Evolutionary conservation across 1,140 invertebrate genomes (phyloP).

Genomic region (Arctopsyche grandis): DNA sequence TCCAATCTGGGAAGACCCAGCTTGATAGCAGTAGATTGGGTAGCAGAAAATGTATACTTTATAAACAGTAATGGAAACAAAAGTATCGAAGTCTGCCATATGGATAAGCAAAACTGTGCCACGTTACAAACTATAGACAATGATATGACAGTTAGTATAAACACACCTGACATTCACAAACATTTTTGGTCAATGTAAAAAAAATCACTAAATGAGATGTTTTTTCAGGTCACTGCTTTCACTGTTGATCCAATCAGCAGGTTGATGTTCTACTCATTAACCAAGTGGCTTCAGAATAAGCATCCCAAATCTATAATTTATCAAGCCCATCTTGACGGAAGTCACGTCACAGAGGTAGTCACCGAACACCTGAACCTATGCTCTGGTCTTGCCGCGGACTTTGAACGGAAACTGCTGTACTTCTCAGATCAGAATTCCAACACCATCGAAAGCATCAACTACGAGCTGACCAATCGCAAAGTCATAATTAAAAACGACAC

Average conservation of each 20-base stretch:
- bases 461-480: slow-evolving; percentile 69
- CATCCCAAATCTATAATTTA: slow-evolving; percentile 67
- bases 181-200: background rate
- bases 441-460: slow-evolving; percentile 72
- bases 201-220: too few relatives aligned
- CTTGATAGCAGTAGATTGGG: slow-evolving; percentile 81
- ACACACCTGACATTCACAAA: background rate
- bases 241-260: slow-evolving; percentile 66
- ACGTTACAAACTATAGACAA: slow-evolving; percentile 72
- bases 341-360: slow-evolving; percentile 58
- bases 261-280: slow-evolving; percentile 69
- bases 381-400: slow-evolving; percentile 74
- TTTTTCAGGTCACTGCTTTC: slow-evolving; percentile 63
- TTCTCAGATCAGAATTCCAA: slow-evolving; percentile 72
- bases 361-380: slow-evolving; percentile 66
- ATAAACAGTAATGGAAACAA: slow-evolving; percentile 64
- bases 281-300: slow-evolving; percentile 58
- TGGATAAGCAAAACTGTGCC: slow-evolving; percentile 67
- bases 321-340: slow-evolving; percentile 74
- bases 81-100: slow-evolving; percentile 68
- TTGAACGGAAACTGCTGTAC: slow-evolving; percentile 73
- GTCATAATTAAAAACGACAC: slow-evolving; percentile 63
- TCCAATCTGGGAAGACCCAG: slow-evolving; percentile 72
- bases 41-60: slow-evolving; percentile 81
- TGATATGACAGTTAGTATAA: slow-evolving; percentile 67